A percentile compares a stretch with the other conserved stretches of the same genome.
phyloP scores from a whole-genome alignment of 2,888 invertebrate genomes.

The Leptogaster cylindrica region DNA sequence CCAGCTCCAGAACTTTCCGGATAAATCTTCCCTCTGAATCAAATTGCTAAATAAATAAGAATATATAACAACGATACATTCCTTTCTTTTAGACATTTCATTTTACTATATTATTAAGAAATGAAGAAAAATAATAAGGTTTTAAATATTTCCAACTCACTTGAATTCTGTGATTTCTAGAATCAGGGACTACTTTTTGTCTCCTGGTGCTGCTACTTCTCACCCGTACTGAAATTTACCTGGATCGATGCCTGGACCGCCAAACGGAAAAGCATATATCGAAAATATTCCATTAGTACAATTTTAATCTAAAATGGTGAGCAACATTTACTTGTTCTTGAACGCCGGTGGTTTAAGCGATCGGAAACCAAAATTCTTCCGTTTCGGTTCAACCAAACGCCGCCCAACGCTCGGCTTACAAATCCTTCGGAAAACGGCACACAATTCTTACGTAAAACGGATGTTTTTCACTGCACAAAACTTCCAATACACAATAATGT shows the following conservation, averaged over 20 bases:
- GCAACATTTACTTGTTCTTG: slow-evolving; percentile 71
- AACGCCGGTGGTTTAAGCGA: slow-evolving; percentile 86
- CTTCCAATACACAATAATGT: no score
- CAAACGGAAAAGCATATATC: slow-evolving; percentile 84
- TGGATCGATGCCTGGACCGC: slow-evolving; percentile 83
- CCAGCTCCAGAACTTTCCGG: slow-evolving; percentile 81
- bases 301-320: background rate
- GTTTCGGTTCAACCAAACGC: slow-evolving; percentile 85
- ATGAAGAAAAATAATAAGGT: background rate
- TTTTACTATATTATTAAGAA: background rate
- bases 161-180: slow-evolving; percentile 83
- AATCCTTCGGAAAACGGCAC: no score
- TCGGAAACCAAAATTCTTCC: slow-evolving; percentile 91
- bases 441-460: no score
- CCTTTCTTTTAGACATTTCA: background rate
- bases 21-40: slow-evolving; percentile 80
- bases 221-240: slow-evolving; percentile 97
- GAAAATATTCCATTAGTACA: background rate
- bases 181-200: slow-evolving; percentile 89
- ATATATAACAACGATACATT: background rate
- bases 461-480: no score
- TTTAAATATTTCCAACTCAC: slow-evolving; percentile 8
- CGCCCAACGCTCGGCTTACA: slow-evolving; percentile 81
- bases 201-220: slow-evolving; percentile 85
- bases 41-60: slow-evolving; percentile 71